These are phyloP conservation scores for Peromyscus californicus DNA, from an alignment of 2,113 vertebrate genomes.

Conservation along the genomic window DNA sequence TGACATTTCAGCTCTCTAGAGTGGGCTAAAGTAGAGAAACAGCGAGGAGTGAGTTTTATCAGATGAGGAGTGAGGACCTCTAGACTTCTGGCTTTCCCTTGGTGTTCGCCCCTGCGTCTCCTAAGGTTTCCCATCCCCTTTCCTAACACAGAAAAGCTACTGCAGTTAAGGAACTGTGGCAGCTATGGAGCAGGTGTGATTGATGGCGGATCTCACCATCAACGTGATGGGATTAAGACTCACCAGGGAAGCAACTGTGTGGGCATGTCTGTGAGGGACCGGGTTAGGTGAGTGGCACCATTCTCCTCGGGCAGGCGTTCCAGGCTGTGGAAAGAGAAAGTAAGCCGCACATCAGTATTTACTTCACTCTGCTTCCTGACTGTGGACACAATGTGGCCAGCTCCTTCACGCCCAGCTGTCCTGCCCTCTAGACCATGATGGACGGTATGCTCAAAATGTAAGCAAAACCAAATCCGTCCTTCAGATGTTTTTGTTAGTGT, in stretches of 20 bases:
- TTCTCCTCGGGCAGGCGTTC: not conserved
- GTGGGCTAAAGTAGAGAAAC: not conserved
- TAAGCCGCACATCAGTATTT: accelerated
- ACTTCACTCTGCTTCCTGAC: not conserved
- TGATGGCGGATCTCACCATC: not conserved
- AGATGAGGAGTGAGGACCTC: not conserved
- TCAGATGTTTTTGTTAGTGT: not conserved
- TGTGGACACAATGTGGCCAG: not conserved
- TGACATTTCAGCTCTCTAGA: not conserved
- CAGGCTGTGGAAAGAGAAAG: not conserved
- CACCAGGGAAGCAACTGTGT: not conserved
- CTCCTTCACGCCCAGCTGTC: not conserved
- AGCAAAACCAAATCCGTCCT: not conserved
- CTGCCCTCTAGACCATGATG: not conserved
- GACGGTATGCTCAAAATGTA: not conserved
- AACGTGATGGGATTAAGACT: no score
- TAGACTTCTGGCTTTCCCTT: not conserved
- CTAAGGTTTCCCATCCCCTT: not conserved
- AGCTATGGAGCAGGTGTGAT: not conserved
- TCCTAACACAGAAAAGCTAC: not conserved
- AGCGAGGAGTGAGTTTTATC: conserved; percentile 1
- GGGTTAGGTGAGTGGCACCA: not conserved
- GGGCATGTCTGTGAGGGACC: not conserved
- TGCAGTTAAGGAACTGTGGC: not conserved
- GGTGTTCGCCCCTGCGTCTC: not conserved